Evolutionary conservation across 2,797 vertebrate genomes (phyloP), one percentile per base, ranked within the genome.

Genomic region (Gorsachius magnificus): DNA sequence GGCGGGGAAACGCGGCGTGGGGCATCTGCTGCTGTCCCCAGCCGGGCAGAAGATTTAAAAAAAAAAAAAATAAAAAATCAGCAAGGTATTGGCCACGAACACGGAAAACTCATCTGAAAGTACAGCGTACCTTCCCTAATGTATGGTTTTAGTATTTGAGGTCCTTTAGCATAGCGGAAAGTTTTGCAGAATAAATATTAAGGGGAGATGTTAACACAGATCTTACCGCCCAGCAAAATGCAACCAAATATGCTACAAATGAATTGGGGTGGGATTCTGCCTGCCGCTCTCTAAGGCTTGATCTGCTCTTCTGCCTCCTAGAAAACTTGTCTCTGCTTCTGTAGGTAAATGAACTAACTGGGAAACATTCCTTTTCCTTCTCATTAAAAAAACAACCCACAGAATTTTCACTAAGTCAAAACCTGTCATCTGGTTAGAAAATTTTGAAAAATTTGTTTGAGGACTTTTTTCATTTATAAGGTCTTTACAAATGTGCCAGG

Each of bases 231-330:
- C 35, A 33, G 65, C 35, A 63, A 26, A 76, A 63, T 6, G 33
- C 13, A 21, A 9, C 4, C 4, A 21, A 68, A 11, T 10, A 19
- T 4, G 14, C 20, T 33, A 8, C 6, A 20, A 64, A 31, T 38
- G 41, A 31, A 11, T 2, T 19, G 38, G 5, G 22, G 10, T 33
- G 41, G 24, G 46, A 60, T 56, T 69, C 33, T 68, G 21, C 4
- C 33, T 3, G 0, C 46, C 6, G 20, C 0, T 1, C 35, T 36
- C 35, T 29, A n/a, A 57, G 18, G 41, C 21, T 93, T 1, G 1
- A 4, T 51, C 48, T 89, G 64, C 24, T 36, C 33, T 38, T 69
- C 38, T 35, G 28, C 21, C 38, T 70, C 46, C 65, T 18, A 31
- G 33, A 61, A 87, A 83, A 10, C 11, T 7, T 43, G 1, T 31